Base-by-base conservation (phyloP, 2,888 invertebrate species). In the Platynereis dumerilii region DNA sequence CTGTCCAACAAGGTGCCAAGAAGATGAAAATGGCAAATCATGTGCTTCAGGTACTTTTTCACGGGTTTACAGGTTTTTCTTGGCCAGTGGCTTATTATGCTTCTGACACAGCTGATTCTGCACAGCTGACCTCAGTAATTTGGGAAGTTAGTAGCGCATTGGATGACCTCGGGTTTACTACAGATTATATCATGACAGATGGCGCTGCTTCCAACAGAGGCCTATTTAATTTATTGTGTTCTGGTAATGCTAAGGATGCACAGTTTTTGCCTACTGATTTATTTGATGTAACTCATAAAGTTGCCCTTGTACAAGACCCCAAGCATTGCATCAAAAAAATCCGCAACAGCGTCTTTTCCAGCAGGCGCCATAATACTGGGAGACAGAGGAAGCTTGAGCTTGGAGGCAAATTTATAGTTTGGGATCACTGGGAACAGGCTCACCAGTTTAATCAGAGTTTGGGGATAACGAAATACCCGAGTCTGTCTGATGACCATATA, bases 241-340 rank as follows among this genome's bases (percentile, higher is more conserved):
- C 10, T 20, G 34, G 34, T 7, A 34, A 34, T 34, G 34, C 34
- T 12, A 20, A 7, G 7, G 7, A n/a, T 10, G 22, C 20, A 48
- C 48, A 48, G 48, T 48, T 12, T 48, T n/a, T 48, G 48, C 7
- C 10, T 5, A 7, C 20, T 7, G n/a, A n/a, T n/a, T 22, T 22
- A n/a, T 48, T 22, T 48, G 48, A 48, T n/a, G 20, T 22, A 10
- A 48, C 7, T 7, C 48, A 48, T n/a, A 22, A 20, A 20, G n/a
- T 48, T 5, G 7, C 48, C n/a, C 7, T 48, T n/a, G 17, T 48
- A 10, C 48, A 48, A 22, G 48, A 48, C 17, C n/a, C 22, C 22
- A 48, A 48, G 48, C 48, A 48, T n/a, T 48, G 48, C 48, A n/a
- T 48, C 5, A 48, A 48, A 48, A 48, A 48, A 22, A 48, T 12